A percentile compares a stretch with the other conserved stretches of the same genome.
Conservation (phyloP, 2,113 vertebrate genomes). For the Carettochelys insculpta region DNA sequence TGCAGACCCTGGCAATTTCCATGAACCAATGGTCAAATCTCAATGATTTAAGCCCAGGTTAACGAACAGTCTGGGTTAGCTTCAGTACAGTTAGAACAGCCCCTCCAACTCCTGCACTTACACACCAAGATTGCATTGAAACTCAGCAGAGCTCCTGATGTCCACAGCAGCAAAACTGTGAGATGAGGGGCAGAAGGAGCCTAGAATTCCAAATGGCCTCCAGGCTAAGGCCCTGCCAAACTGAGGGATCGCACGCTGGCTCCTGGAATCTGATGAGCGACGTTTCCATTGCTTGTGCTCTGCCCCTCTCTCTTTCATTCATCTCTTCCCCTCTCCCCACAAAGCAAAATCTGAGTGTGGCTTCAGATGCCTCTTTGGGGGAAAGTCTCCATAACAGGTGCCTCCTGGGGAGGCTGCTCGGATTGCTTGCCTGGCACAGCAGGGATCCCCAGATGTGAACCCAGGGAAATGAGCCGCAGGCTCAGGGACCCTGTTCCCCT, state of each 20-base stretch:
- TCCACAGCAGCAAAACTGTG: background rate
- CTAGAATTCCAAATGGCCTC: background rate
- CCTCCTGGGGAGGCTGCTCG: background rate
- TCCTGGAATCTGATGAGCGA: background rate
- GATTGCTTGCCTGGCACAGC: background rate
- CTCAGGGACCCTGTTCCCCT: background rate
- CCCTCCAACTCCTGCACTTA: background rate
- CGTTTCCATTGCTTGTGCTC: background rate
- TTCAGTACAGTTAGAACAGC: background rate
- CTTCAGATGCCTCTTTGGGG: background rate
- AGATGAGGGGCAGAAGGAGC: background rate
- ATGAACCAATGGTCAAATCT: background rate
- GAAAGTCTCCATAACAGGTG: background rate
- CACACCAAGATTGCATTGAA: background rate
- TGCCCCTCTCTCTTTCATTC: background rate
- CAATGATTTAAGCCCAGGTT: background rate
- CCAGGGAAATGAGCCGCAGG: background rate
- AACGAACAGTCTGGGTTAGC: background rate
- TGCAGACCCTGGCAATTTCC: background rate
- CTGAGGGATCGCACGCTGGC: background rate
- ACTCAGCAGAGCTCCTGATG: background rate
- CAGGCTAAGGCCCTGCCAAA: background rate
- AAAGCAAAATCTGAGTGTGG: background rate
- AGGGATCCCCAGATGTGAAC: background rate
- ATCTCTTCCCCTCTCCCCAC: background rate